Base-by-base conservation (phyloP, 2,113 vertebrate genomes). In the Nannospalax galili region DNA sequence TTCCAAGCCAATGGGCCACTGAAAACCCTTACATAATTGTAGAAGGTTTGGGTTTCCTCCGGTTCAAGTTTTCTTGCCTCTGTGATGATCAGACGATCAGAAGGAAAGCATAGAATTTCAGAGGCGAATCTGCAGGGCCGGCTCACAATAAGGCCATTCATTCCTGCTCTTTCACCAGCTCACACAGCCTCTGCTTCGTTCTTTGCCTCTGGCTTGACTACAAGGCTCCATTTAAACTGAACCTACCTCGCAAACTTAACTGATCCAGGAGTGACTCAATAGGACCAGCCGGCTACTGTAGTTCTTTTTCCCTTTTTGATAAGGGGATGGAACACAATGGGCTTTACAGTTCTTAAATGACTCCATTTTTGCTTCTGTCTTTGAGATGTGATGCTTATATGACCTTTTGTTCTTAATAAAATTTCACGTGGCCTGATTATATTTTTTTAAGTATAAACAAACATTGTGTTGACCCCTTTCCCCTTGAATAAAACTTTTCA, bases 21-120 rank as follows among this genome's bases (percentile, higher is more conserved):
- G 98, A 97, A 95, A 97, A 48, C 90, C 62, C 96, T 98, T 98
- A 98, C 15, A 77, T 98, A 98, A 98, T 97, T 6, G 0, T 84
- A 62, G 96, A 93, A 88, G 98, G 98, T 97, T 98, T 98, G 97
- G 97, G 94, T 98, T 98, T 98, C 98, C 97, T 98, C 89, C 90
- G 97, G 96, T 97, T 98, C 96, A 97, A 97, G 97, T 97, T 95
- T 96, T 98, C 98, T 98, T 98, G 94, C 97, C 96, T 98, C 95
- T 97, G 97, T 97, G 98, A 98, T 98, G 98, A 98, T 98, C 98
- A 95, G 96, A 97, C 79, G 84, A 98, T 98, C 98, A 97, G 98
- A 98, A 98, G 98, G 93, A 95, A 95, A 92, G 98, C 97, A 86
- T 99, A 98, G 98, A 90, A 88, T 99, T 99, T 98, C 98, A 98